Base-by-base conservation (phyloP, 1,140 invertebrate genomes). In the Bombus pascuorum region DNA sequence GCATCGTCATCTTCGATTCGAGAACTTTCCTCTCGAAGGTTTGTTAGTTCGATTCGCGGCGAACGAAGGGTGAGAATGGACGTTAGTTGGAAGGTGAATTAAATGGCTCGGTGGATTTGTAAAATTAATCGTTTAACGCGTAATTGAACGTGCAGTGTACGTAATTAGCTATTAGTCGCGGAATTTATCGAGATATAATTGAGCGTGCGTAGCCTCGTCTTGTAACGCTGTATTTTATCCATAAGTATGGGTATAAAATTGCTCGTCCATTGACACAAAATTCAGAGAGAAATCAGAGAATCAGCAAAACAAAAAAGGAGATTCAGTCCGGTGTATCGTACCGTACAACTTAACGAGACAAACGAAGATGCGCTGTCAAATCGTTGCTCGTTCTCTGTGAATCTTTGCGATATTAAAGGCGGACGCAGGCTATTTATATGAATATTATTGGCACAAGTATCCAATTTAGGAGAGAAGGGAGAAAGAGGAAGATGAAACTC, bases 101-200 rank as follows among this genome's bases (percentile, higher is more conserved):
- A 80, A 70, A 80, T 70, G 44, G 65, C 6, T 47, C 32, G 32
- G 25, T 22, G 42, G 28, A 53, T 37, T 39, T 22, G 65, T 80
- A 70, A 42, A 80, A 81, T 81, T 59, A 37, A n/a, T 71, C 37
- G 80, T 81, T 74, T 62, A 44, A 81, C 47, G 71, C 71, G 53
- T 73, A 42, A 59, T 74, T 42, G 8, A 74, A 42, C 65, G 44
- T 12, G 66, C 65, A 39, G 37, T 47, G 34, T 34, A 28, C 34
- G 47, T 59, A 76, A 79, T 79, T 79, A 44, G 28, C 62, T 66
- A 15, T 79, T 66, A 9, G 59, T 28, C 10, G 34, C 8, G 13
- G 47, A 57, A 59, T 59, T 76, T 76, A 76, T 76, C 74, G 53
- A 37, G 34, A 34, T 66, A 15, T 34, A 79, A 79, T 79, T 44